Base-by-base conservation (phyloP, 2,113 vertebrate genomes). In the Chaetura pelagica region DNA sequence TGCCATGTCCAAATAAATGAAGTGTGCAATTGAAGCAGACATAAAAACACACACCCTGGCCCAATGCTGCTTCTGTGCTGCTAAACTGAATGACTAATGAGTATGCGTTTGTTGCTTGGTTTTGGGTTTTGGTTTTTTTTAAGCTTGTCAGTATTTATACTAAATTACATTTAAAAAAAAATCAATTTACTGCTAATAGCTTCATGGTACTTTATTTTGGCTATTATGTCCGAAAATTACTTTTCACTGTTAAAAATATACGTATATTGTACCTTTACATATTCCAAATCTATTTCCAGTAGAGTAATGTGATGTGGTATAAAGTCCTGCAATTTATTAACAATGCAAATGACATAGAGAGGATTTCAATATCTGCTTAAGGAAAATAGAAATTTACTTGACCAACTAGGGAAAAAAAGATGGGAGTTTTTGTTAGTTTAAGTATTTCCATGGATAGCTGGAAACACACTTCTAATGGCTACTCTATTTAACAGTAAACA, bases 21-120 rank as follows among this genome's bases (percentile, higher is more conserved):
- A 98, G 98, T 97, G 98, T 97, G 97, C 98, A 97, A 98, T 97
- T 93, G 94, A 97, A 97, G 96, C 80, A 92, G 97, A 98, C 97
- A 98, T 85, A 97, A 98, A 96, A 97, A 98, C 64, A 93, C 97
- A 93, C 93, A 95, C 93, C 97, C 97, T 88, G 82, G 90, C 89
- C 44, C 90, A 98, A 97, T 96, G 97, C 95, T 69, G 94, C 97
- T 97, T 97, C 96, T 34, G 83, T 32, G 79, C 97, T 77, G 77
- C 95, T 94, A 96, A 97, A 89, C 94, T 72, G 96, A 95, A 95
- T 95, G 96, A 97, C 93, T 97, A 97, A 98, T 93, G 96, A 97
- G 81, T n/a, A 68, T 32, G 72, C 9, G 3, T 38, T 74, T 67
- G 79, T 63, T 90, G 86, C 48, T 81, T 64, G 30, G 49, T 84